Evolutionary conservation across 2,888 invertebrate species (phyloP).

Genomic region (Andricus quercusramuli): DNA sequence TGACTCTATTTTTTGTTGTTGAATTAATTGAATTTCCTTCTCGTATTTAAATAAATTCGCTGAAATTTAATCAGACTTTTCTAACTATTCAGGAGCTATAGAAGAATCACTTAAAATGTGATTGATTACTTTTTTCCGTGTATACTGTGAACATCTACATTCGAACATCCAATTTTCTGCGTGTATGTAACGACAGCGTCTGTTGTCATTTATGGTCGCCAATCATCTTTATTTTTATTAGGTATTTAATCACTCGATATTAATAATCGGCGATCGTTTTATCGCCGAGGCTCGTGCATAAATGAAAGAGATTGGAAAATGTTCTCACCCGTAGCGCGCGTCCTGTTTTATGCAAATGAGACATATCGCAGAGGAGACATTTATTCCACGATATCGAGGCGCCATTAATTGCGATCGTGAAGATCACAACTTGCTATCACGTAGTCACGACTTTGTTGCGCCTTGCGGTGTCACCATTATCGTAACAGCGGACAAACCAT

Average conservation of each 20-base stretch:
- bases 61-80: too few relatives aligned
- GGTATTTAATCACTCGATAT: conserved; percentile 18
- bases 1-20: too few relatives aligned
- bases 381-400: conserved; percentile 70
- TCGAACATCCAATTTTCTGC: too few relatives aligned
- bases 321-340: conserved; percentile 63
- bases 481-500: conserved; percentile 48
- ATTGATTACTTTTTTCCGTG: too few relatives aligned
- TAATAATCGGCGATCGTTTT: conserved; percentile 51
- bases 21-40: too few relatives aligned
- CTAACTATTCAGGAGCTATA: too few relatives aligned
- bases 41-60: too few relatives aligned
- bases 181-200: too few relatives aligned
- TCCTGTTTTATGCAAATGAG: conserved; percentile 68
- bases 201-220: background rate
- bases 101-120: too few relatives aligned
- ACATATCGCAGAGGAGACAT: conserved; percentile 65
- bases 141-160: too few relatives aligned
- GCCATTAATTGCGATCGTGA: conserved; percentile 69
- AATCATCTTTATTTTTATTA: conserved; percentile 14
- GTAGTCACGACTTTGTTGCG: conserved; percentile 60
- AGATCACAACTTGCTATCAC: conserved; percentile 54
- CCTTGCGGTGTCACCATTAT: conserved; percentile 53
- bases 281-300: conserved; percentile 47
- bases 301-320: conserved; percentile 54